Conservation (phyloP, 2,797 vertebrate genomes). For the Onychomys arenicola region DNA sequence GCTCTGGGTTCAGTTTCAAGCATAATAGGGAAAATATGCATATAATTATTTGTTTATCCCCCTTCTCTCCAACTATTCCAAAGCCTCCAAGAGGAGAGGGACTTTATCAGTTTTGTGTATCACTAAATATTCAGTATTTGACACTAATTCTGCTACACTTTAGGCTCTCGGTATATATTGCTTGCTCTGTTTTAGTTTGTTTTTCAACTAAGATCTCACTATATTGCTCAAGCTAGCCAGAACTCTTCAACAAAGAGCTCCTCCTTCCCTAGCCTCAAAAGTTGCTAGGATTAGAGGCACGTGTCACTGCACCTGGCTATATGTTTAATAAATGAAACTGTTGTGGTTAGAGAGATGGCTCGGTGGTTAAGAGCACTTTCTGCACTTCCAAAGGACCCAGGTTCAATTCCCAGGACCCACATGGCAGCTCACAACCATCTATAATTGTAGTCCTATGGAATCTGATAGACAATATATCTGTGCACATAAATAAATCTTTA, state of each 20-base stretch:
- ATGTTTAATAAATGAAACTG: constrained; percentile 22
- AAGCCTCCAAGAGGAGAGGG: background rate
- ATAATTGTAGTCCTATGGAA: background rate
- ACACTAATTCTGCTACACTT: background rate
- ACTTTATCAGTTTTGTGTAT: background rate
- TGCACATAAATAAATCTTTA: background rate
- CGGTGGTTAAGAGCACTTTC: background rate
- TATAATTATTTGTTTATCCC: background rate
- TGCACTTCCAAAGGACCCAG: background rate
- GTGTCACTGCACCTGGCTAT: background rate
- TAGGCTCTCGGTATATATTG: background rate
- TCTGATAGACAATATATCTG: background rate
- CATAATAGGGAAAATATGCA: background rate
- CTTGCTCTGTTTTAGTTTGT: background rate
- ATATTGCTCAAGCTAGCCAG: background rate
- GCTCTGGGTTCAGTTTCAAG: background rate
- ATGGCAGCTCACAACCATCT: background rate
- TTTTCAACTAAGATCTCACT: background rate
- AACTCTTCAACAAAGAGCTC: background rate
- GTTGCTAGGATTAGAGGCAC: background rate
- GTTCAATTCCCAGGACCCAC: background rate
- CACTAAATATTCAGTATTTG: background rate
- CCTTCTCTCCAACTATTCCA: background rate
- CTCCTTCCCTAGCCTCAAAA: background rate
- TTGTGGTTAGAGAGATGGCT: background rate